Evolutionary conservation across 2,888 invertebrate species (phyloP).

Genomic region (Pristionchus japonicus): DNA sequence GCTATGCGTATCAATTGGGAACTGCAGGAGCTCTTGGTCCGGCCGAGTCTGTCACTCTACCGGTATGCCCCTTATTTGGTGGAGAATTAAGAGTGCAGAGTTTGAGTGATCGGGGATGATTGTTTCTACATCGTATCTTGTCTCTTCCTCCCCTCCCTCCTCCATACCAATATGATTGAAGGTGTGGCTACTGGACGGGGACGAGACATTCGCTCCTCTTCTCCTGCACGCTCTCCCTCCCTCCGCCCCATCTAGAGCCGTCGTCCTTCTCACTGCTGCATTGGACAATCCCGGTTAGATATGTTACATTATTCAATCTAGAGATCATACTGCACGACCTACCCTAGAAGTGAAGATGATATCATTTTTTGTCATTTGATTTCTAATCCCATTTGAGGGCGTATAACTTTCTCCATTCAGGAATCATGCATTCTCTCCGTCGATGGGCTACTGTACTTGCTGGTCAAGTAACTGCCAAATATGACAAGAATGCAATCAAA

Average conservation of each 20-base stretch:
- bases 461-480: constrained; percentile 62
- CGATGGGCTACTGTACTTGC: constrained; percentile 67
- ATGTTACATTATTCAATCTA: background rate
- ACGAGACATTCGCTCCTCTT: constrained; percentile 63
- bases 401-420: constrained; percentile 43
- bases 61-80: constrained; percentile 25
- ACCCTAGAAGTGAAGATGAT: no score
- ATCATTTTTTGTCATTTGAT: no score
- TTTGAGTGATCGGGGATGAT: no score
- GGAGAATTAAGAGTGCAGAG: background rate
- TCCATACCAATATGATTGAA: no score
- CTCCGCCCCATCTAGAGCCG: constrained; percentile 58
- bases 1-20: constrained; percentile 72
- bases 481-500: constrained; percentile 58
- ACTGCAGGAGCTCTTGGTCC: constrained; percentile 67
- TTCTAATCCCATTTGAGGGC: no score
- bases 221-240: constrained; percentile 65
- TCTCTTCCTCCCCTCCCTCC: no score
- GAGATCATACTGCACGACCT: background rate
- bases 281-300: constrained; percentile 66
- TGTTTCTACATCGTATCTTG: no score
- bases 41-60: constrained; percentile 64
- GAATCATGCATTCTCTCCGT: constrained; percentile 62
- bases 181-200: constrained; percentile 69
- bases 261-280: constrained; percentile 66